Evolutionary conservation across 2,797 vertebrate species (phyloP), one percentile per base, ranked within the genome.

Genomic region (Megalops cyprinoides): DNA sequence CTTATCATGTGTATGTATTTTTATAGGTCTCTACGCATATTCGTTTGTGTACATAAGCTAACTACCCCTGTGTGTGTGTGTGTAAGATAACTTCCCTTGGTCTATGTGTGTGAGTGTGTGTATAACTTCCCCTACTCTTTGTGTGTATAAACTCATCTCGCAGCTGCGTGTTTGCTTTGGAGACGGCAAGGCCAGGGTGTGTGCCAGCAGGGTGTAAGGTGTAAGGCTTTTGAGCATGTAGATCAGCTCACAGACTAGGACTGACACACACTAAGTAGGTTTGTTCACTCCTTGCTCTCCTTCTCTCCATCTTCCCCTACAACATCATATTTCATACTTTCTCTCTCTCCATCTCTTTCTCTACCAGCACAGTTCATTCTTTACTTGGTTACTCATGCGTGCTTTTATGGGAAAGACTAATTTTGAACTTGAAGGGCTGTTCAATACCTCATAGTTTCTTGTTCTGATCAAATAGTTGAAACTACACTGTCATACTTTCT

Each of bases 141-240:
- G 12, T 58, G 55, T 65, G 65, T 67, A 15, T 67, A 34, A 28
- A 60, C 5, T n/a, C 4, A 62, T 73, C 46, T 37, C 60, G 79
- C 37, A 78, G 48, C 74, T 37, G 56, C 77, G 69, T 74, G 84
- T 85, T 83, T 80, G 85, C 78, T 62, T 14, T 77, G 53, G 76
- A 89, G 90, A 91, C 65, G 87, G 82, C 89, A 90, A 85, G 89
- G 89, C 78, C 90, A 90, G 84, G 81, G 87, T 84, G 65, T 49
- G 31, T 91, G 88, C 90, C 83, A 83, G 78, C 23, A 80, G 77
- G 78, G 78, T 39, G 74, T 71, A 73, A 48, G 81, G 83, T 39
- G 74, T 71, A 73, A 48, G 81, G 83, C 79, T 80, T 77, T 84
- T n/a, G 37, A 71, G 67, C n/a, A 37, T 23, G 67, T 28, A 74